These are phyloP conservation scores for Ennomos quercinarius DNA, from an alignment of 2,888 invertebrate genomes.

Conservation along the genomic window DNA sequence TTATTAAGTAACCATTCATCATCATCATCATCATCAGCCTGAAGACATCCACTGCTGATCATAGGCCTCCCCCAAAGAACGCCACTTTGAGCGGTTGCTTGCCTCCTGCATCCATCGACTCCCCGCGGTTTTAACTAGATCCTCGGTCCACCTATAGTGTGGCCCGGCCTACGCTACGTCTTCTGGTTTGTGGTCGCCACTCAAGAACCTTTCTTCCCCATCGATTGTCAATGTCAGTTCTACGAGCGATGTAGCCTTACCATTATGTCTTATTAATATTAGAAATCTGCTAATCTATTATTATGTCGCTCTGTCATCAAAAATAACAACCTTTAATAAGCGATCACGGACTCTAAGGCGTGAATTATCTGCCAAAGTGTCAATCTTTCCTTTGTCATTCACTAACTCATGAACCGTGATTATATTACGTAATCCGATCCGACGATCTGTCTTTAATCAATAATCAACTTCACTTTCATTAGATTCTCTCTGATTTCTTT, in stretches of 20 bases:
- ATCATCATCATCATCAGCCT: no score
- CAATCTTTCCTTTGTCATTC: conserved; percentile 18
- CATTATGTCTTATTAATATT: not conserved
- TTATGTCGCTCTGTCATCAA: conserved; percentile 8
- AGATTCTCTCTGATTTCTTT: conserved; percentile 9
- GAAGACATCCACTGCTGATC: no score
- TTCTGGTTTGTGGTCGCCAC: no score
- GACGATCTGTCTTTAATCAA: conserved; percentile 21
- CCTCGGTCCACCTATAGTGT: no score
- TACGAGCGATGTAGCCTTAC: no score
- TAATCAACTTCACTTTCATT: conserved; percentile 27
- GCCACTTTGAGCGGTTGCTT: no score
- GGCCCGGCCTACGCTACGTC: no score
- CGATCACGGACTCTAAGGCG: not conserved
- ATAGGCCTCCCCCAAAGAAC: no score
- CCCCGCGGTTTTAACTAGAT: no score
- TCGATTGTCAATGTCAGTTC: no score
- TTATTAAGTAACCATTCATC: not conserved
- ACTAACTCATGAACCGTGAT: conserved; percentile 12
- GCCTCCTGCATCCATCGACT: no score
- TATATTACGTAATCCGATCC: conserved; percentile 22
- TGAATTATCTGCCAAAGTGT: conserved; percentile 13
- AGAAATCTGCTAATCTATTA: conserved; percentile 1
- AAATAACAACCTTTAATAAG: conserved; percentile 11
- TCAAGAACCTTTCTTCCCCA: no score